Conservation (phyloP, 2,113 vertebrate species). For the Rhombomys opimus region DNA sequence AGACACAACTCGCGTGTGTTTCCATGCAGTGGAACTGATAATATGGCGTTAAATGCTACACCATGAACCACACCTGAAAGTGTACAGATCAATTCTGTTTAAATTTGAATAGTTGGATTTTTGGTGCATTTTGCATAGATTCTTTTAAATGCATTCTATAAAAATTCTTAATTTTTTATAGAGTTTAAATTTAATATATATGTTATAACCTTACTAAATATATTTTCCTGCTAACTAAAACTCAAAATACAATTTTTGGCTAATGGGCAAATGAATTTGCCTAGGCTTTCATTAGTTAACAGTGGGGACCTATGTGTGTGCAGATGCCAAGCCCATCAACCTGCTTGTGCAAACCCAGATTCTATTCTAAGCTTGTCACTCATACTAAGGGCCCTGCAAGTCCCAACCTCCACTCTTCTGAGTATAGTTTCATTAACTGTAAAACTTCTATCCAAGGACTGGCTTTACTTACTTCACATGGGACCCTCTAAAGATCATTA, state of each 20-base stretch:
- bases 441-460: not conserved
- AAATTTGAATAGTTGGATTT: not conserved
- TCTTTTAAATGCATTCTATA: not conserved
- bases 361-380: not conserved
- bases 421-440: not conserved
- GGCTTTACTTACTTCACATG: not conserved
- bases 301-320: not conserved
- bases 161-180: not conserved
- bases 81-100: not conserved
- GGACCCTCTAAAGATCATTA: not conserved
- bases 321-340: not conserved
- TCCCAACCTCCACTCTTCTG: not conserved
- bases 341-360: not conserved
- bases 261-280: not conserved
- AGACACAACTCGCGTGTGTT: not conserved
- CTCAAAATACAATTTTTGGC: not conserved
- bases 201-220: not conserved
- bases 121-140: not conserved
- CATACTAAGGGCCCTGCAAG: not conserved
- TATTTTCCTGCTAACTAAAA: conserved; percentile 11
- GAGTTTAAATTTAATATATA: not conserved
- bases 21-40: not conserved
- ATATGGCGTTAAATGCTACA: not conserved
- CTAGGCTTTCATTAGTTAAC: conserved; percentile 10
- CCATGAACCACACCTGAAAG: not conserved